Evolutionary conservation across 2,113 vertebrate genomes (phyloP).

Genomic region (Greenwoodochromis staneri): DNA sequence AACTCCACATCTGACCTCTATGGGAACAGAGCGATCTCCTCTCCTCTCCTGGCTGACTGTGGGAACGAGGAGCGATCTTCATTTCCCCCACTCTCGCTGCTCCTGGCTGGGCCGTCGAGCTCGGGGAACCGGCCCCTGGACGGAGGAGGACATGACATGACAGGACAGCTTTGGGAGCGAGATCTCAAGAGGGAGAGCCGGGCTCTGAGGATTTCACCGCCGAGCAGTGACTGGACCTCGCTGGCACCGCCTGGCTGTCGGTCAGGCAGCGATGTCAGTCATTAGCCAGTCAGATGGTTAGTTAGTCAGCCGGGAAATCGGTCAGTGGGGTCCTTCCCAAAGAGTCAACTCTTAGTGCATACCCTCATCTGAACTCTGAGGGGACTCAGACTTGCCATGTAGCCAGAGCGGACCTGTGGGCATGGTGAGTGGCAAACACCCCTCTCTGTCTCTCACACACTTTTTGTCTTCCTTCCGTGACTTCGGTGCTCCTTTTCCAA

Average conservation of each 20-base stretch:
- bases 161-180: background rate
- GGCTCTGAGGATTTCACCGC: slow-evolving; percentile 22
- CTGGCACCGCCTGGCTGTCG: background rate
- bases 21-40: slow-evolving; percentile 44
- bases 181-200: background rate
- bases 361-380: slow-evolving; percentile 60
- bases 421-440: slow-evolving; percentile 57
- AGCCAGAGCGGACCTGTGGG: slow-evolving; percentile 21
- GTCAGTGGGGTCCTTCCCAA: slow-evolving; percentile 6
- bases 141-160: slow-evolving; percentile 1
- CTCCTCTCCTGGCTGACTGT: slow-evolving; percentile 28
- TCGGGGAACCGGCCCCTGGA: slow-evolving; percentile 13
- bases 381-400: slow-evolving; percentile 20
- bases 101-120: background rate
- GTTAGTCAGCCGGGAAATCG: slow-evolving; percentile 3
- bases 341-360: slow-evolving; percentile 28
- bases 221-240: slow-evolving; percentile 29
- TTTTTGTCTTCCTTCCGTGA: background rate
- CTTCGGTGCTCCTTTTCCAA: background rate
- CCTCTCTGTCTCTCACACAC: slow-evolving; percentile 3
- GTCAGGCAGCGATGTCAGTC: background rate
- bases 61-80: slow-evolving; percentile 24
- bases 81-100: background rate
- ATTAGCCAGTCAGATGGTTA: slow-evolving; percentile 19
- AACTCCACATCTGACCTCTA: slow-evolving; percentile 62